Conservation (phyloP, 2,113 vertebrate species). For the Tenebrosternarchus preto region DNA sequence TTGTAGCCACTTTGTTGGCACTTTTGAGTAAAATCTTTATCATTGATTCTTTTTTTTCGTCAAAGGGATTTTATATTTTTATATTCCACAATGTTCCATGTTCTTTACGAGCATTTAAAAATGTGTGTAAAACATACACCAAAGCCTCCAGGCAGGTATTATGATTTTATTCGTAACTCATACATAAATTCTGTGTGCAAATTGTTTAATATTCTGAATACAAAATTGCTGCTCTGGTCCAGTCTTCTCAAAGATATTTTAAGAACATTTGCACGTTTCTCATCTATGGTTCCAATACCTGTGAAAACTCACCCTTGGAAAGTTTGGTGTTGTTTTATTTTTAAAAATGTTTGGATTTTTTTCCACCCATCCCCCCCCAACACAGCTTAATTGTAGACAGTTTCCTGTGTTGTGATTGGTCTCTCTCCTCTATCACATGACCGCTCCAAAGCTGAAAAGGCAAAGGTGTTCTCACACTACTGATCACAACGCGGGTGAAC, state of each 20-base stretch:
- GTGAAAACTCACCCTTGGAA: neutral
- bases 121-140: constrained; percentile 25
- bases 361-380: no score
- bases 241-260: neutral
- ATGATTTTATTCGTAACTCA: neutral
- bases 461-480: no score
- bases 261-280: neutral
- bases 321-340: neutral
- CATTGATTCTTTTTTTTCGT: constrained; percentile 23
- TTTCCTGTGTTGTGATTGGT: no score
- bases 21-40: neutral
- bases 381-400: no score
- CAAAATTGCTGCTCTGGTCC: neutral
- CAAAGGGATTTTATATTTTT: constrained; percentile 23
- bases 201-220: neutral
- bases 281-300: no score
- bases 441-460: no score
- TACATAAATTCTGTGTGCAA: neutral
- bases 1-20: neutral
- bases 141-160: constrained; percentile 18
- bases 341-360: no score
- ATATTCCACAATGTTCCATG: neutral
- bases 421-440: no score
- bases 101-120: neutral
- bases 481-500: no score